These are phyloP conservation scores for Mormoops blainvillei DNA, from an alignment of 2,113 vertebrate genomes.

Conservation along the genomic window DNA sequence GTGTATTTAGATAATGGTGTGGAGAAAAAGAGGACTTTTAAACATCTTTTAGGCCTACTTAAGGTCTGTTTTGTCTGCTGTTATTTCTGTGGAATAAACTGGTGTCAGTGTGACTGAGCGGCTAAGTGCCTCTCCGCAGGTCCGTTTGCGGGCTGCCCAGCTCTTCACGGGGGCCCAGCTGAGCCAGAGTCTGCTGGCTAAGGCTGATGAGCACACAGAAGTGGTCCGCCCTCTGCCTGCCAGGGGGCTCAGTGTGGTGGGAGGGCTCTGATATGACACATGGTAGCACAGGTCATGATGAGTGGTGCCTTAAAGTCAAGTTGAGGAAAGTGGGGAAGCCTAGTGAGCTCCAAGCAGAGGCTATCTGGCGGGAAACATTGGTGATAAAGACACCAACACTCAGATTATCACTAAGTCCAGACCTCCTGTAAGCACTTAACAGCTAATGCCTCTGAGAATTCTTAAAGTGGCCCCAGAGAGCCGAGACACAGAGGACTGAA, in stretches of 20 bases:
- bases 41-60: background rate
- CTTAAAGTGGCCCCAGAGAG: background rate
- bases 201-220: background rate
- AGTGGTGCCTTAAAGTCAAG: background rate
- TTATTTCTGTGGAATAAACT: background rate
- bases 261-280: background rate
- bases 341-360: background rate
- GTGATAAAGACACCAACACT: too few species aligned
- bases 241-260: background rate
- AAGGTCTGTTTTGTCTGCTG: background rate
- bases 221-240: background rate
- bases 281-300: background rate
- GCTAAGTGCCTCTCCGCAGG: accelerated
- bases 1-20: background rate
- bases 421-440: background rate
- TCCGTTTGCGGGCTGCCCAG: background rate
- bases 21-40: background rate
- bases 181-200: background rate
- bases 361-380: background rate
- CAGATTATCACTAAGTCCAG: background rate
- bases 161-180: background rate
- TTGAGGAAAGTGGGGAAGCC: background rate
- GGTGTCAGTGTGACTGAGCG: background rate
- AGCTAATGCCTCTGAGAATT: background rate
- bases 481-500: background rate